Evolutionary conservation across 2,888 invertebrate genomes (phyloP), one percentile per base, ranked within the genome.

Genomic region (Pyrrhia umbra): DNA sequence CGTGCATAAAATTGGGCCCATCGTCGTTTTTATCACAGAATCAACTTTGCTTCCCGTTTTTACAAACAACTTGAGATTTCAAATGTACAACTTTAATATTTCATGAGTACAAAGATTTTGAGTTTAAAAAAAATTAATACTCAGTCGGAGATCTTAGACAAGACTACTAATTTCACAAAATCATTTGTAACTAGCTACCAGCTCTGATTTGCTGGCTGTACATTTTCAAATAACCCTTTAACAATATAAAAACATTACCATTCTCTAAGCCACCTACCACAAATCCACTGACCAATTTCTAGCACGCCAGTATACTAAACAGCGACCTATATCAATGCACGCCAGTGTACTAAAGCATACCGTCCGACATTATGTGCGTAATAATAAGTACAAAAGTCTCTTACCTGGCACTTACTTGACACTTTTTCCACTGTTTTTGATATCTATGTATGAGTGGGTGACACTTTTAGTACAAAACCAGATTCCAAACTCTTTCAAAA

Each of bases 361-460:
- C 13, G 37, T 62, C 52, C 25, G 50, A 64, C 47, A 56, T 47
- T n/a, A 66, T 64, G 64, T 68, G 64, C 64, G 64, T 67, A 49
- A 57, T 55, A 54, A 63, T 79, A 77, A 79, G 68, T 78, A 70
- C 63, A 79, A 75, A 70, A 70, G 69, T 80, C 61, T 63, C 50
- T 70, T 64, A 25, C 21, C 57, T 65, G 55, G 60, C 67, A 70
- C 72, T 63, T 49, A 23, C 45, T 47, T 47, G 15, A 62, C 43
- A 51, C 34, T 43, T 51, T 50, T 50, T 16, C 46, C 52, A 46
- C 42, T 42, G 34, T 42, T 27, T 15, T 25, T 42, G 20, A 18
- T 6, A 34, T 30, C 27, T 34, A 25, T 46, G 37, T 52, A 42
- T 59, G 62, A 25, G 34, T 59, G 52, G 34, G 62, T 58, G 6